Base-by-base conservation (phyloP, 1,140 invertebrate species). In the Hormaphis cornu region DNA sequence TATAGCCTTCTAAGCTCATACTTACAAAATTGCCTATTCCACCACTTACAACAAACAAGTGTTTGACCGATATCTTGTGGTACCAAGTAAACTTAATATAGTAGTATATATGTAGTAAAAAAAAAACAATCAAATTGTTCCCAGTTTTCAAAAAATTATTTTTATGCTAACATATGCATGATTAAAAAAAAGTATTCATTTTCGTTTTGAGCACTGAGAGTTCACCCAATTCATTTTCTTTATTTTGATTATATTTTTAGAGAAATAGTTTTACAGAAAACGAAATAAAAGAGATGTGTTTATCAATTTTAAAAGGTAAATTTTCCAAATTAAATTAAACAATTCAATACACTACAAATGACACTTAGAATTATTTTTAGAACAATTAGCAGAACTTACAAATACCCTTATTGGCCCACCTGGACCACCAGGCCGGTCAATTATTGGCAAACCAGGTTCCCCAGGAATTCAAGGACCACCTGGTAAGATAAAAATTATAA, bases 361-460 rank as follows among this genome's bases (percentile, higher is more conserved):
- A 58, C 40, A 16, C 14, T 58, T 5, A 48, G 30, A 3, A 30
- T 66, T 4, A 20, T 46, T 61, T 75, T 74, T 75, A 86, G 85
- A 86, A 72, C 83, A 86, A 78, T 76, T 87, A 73, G 79, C 78
- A 28, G 84, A 86, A 72, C 77, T 87, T 73, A 79, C 83, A 72
- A 75, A 80, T 37, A 80, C 81, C 40, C 77, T 87, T 71, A 76
- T 81, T 69, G 85, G 85, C 33, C 83, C 83, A 22, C 84, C 85
- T 52, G 84, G 85, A 35, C 80, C 81, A 20, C 84, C 85, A 53
- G 84, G 85, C 46, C 76, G 79, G 72, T 80, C 82, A 53, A 82
- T 81, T 75, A 80, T 80, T 72, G 84, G 84, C 66, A 78, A 80
- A 73, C 81, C 81, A 70, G 85, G 86, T 42, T 76, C 79, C 59